A percentile compares a stretch with the other conserved stretches of the same genome.
Evolutionary conservation across 2,113 vertebrate genomes (phyloP).

Genomic region (Nannospalax galili): DNA sequence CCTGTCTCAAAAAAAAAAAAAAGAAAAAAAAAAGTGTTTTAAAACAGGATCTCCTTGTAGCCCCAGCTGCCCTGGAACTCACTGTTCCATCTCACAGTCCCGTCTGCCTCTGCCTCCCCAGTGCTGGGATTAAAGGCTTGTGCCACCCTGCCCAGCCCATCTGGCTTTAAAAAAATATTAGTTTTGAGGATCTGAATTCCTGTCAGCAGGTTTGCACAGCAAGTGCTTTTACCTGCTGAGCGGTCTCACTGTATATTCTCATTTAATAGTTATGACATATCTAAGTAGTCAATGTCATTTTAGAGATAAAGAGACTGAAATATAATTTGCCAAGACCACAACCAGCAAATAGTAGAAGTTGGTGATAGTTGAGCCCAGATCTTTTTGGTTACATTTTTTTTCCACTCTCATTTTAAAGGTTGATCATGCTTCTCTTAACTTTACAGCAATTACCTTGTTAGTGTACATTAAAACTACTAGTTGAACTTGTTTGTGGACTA

Average conservation of each 20-base stretch:
- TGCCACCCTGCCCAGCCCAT: too few species aligned
- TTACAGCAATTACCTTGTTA: not conserved
- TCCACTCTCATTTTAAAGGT: not conserved
- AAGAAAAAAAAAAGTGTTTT: too few species aligned
- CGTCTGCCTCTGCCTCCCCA: too few species aligned
- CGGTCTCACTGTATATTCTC: not conserved
- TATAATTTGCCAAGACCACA: constrained; percentile 22
- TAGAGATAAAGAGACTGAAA: constrained; percentile 9
- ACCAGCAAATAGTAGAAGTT: not conserved
- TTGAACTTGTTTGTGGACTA: not conserved
- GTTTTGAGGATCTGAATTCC: not conserved
- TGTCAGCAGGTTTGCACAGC: not conserved
- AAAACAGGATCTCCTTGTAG: too few species aligned
- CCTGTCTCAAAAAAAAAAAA: too few species aligned
- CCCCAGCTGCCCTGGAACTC: too few species aligned
- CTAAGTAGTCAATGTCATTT: not conserved
- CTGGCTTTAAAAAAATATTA: too few species aligned
- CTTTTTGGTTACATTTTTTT: not conserved
- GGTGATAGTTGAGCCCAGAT: not conserved
- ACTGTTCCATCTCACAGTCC: too few species aligned
- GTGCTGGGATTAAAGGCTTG: too few species aligned
- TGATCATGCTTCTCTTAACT: constrained; percentile 16
- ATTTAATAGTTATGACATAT: not conserved
- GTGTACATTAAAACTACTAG: not conserved
- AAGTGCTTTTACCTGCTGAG: too few species aligned